Evolutionary conservation across 2,797 vertebrate genomes (phyloP), one percentile per base, ranked within the genome.

Genomic region (Danio jaintianensis): DNA sequence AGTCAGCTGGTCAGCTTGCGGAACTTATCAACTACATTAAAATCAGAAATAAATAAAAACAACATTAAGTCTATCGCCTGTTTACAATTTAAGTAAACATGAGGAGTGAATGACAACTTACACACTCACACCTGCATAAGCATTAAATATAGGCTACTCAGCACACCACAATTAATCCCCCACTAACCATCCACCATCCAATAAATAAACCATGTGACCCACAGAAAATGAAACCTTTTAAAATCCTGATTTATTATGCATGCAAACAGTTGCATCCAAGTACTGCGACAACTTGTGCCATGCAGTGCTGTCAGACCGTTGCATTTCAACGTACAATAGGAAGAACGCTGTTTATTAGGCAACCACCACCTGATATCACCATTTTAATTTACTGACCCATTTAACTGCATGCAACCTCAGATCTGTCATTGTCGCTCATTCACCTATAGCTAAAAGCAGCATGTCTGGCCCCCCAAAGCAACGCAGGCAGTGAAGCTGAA

Each of bases 281-380:
- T 68, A 52, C 56, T 50, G 66, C 76, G 66, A 48, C 56, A 79
- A 53, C 67, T 79, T 70, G 29, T 22, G 12, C 67, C 42, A 12
- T 53, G 56, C 55, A 62, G n/a, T 63, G 1, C 77, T 43, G 43
- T 53, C 67, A 52, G n/a, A 22, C 8, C 6, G 15, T 40, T 58
- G 53, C 62, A 8, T 67, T 16, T 43, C 6, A 4, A 50, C 13
- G 47, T 50, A 29, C 72, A 40, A 7, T 20, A 20, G 8, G 61
- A 13, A 47, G 13, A 18, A 45, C n/a, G 20, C 1, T 55, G 22
- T 48, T 16, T 9, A 40, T 16, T 22, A 3, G 2, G 47, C 62
- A 18, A 36, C 10, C 10, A 52, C 10, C 48, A 6, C 7, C 16
- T 15, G 11, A 61, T 15, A 42, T 47, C 40, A 48, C 40, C 64